Evolutionary conservation across 2,888 invertebrate species (phyloP).

Genomic region (Coronaproctus castanopsis): DNA sequence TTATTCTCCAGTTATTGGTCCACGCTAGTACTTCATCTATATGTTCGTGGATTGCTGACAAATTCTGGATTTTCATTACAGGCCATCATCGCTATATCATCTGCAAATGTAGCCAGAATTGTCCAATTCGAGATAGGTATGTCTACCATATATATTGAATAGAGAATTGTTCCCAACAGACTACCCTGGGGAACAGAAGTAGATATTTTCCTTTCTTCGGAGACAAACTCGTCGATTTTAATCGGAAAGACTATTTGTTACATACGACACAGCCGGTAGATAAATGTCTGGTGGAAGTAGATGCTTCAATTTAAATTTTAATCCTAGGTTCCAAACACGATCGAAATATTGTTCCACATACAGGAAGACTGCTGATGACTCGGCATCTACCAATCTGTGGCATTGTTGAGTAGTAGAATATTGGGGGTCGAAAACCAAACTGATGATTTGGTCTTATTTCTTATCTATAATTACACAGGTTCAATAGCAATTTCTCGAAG

Average conservation of each 20-base stretch:
- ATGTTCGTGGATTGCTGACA: background rate
- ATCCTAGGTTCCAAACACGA: background rate
- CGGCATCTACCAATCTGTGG: no score
- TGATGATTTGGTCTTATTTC: no score
- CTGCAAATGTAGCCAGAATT: background rate
- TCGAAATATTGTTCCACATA: background rate
- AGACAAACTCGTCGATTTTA: background rate
- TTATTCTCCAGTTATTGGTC: background rate
- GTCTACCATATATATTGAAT: background rate
- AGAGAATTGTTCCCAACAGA: background rate
- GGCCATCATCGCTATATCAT: background rate
- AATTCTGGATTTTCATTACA: background rate
- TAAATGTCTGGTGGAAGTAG: background rate
- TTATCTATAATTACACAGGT: no score
- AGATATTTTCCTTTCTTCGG: background rate
- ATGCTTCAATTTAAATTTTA: background rate
- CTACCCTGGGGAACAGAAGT: background rate
- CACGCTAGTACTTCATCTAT: background rate
- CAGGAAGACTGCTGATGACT: no score
- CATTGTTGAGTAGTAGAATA: no score
- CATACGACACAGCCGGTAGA: background rate
- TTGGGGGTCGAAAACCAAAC: no score
- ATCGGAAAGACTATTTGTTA: background rate
- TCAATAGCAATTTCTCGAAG: no score
- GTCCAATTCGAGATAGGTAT: background rate